phyloP scores from a whole-genome alignment of 2,888 invertebrate genomes.

The Yponomeuta plumbellus region DNA sequence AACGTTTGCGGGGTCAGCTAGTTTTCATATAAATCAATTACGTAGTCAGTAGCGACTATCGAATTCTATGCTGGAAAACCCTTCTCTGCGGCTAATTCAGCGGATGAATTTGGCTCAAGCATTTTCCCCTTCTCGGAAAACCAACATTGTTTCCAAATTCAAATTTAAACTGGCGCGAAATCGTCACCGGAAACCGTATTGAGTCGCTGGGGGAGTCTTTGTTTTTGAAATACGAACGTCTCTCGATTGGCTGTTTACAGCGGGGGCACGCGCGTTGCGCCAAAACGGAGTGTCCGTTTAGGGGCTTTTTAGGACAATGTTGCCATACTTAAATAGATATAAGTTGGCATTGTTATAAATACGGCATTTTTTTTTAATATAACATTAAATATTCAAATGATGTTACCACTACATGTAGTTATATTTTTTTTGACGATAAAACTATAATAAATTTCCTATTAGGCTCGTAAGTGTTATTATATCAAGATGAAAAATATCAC shows the following conservation, averaged over 20 bases:
- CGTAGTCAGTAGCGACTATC: constrained; percentile 34
- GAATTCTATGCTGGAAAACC: neutral
- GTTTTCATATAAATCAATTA: no score
- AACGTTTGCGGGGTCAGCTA: no score
- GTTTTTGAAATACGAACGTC: constrained; percentile 72
- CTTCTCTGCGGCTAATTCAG: neutral
- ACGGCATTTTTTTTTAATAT: no score
- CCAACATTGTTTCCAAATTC: constrained; percentile 23
- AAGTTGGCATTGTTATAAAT: neutral
- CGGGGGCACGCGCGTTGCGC: constrained; percentile 66
- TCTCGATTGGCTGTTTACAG: constrained; percentile 61
- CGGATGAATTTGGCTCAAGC: neutral
- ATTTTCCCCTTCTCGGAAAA: neutral
- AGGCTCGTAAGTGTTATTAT: no score
- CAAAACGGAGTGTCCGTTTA: constrained; percentile 46
- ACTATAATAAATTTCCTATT: no score
- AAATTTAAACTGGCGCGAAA: constrained; percentile 38
- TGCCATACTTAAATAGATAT: constrained; percentile 38
- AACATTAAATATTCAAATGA: no score
- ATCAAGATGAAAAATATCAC: no score
- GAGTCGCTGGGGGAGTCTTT: constrained; percentile 51
- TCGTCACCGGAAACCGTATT: constrained; percentile 71
- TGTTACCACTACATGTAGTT: no score
- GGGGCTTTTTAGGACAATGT: constrained; percentile 52
- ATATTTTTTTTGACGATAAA: no score